phyloP scores from a whole-genome alignment of 2,113 vertebrate genomes.

The Spea bombifrons region DNA sequence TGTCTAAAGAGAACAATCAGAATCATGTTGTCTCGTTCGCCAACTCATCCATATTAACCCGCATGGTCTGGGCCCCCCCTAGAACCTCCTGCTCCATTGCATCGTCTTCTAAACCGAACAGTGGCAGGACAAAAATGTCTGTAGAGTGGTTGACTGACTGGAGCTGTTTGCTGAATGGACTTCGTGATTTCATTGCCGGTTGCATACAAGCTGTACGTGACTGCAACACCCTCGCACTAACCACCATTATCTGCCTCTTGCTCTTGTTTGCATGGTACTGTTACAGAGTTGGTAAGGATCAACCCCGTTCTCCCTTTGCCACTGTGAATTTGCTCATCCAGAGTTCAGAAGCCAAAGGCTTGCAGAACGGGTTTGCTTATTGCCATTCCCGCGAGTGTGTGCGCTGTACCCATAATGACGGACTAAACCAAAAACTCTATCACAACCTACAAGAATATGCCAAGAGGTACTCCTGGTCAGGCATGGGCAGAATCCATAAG shows the following conservation, averaged over 20 bases:
- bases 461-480: slow-evolving; percentile 97
- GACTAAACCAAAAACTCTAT: slow-evolving; percentile 93
- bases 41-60: slow-evolving; percentile 9
- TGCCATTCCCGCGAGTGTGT: slow-evolving; percentile 86
- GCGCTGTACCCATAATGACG: slow-evolving; percentile 80
- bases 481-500: slow-evolving; percentile 97
- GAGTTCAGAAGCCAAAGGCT: slow-evolving; percentile 63
- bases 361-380: slow-evolving; percentile 85
- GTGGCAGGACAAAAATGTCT: slow-evolving; percentile 59
- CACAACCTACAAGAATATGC: slow-evolving; percentile 96
- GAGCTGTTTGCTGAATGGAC: slow-evolving; percentile 83
- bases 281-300: slow-evolving; percentile 92
- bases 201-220: slow-evolving; percentile 89
- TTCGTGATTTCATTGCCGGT: slow-evolving; percentile 81
- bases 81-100: slow-evolving; percentile 51
- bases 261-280: slow-evolving; percentile 95
- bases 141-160: slow-evolving; percentile 72
- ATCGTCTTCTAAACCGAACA: neutral
- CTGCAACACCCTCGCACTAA: slow-evolving; percentile 78
- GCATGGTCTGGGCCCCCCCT: slow-evolving; percentile 57
- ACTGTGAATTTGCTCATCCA: slow-evolving; percentile 67
- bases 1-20: slow-evolving; percentile 11
- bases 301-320: slow-evolving; percentile 70
- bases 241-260: slow-evolving; percentile 77
- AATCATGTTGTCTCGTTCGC: slow-evolving; percentile 47